phyloP scores from a whole-genome alignment of 2,797 vertebrate genomes.

The Lacerta bilineata region DNA sequence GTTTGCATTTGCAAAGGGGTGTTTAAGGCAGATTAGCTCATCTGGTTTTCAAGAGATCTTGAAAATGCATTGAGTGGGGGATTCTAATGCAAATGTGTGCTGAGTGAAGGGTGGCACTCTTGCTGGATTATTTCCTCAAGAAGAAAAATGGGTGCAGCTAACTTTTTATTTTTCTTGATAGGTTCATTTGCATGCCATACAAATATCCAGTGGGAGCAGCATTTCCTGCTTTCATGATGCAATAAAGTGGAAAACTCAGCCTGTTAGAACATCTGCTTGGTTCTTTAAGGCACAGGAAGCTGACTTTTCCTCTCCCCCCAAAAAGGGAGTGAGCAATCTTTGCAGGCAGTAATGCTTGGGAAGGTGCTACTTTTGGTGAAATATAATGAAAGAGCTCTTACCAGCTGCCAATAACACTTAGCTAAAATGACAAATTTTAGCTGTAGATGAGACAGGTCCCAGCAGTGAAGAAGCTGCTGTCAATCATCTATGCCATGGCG shows the following conservation, averaged over 20 bases:
- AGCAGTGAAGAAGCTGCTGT: too few relatives aligned
- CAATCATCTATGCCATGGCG: neutral
- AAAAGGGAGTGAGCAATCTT: neutral
- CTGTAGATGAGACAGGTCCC: neutral
- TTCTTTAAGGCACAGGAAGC: neutral
- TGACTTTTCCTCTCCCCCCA: too few relatives aligned
- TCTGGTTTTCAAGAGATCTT: neutral
- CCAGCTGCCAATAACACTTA: neutral
- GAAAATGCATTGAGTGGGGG: neutral
- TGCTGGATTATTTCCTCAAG: neutral
- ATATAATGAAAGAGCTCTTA: neutral
- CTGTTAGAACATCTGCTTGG: neutral
- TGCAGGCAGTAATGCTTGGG: neutral
- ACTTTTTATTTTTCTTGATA: neutral
- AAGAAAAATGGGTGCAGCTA: neutral
- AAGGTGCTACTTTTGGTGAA: neutral
- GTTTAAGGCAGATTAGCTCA: neutral
- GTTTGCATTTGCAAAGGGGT: neutral
- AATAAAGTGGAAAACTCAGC: neutral
- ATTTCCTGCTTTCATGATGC: neutral
- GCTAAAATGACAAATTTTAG: neutral
- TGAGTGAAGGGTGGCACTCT: neutral
- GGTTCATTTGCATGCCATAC: neutral
- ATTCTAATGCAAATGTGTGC: too few relatives aligned
- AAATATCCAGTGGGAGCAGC: neutral